Conservation (phyloP, 1,140 invertebrate species). For the Araneus ventricosus region DNA sequence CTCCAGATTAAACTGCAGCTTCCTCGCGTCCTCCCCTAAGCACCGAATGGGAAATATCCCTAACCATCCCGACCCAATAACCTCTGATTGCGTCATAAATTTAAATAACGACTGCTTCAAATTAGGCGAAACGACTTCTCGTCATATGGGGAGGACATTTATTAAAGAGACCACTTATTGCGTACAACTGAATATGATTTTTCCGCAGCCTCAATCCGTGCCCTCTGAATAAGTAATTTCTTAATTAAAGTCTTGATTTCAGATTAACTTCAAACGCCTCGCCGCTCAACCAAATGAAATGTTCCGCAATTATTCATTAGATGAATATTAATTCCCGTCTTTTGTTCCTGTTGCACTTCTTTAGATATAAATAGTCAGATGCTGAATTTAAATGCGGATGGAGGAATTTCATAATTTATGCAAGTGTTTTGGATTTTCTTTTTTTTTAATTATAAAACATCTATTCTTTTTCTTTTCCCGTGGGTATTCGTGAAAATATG, state of each 20-base stretch:
- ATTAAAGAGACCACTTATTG: background rate
- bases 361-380: background rate
- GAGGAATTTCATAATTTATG: no score
- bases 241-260: background rate
- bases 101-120: conserved; percentile 9
- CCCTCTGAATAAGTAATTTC: conserved; percentile 2
- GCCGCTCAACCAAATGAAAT: background rate
- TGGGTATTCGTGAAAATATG: no score
- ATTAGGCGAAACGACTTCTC: background rate
- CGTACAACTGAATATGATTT: background rate
- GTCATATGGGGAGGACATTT: background rate
- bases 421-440: no score
- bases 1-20: background rate
- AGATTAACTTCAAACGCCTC: background rate
- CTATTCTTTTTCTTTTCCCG: no score
- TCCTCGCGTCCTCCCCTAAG: background rate
- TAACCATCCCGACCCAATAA: background rate
- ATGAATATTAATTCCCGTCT: background rate
- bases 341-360: background rate
- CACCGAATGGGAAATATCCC: background rate
- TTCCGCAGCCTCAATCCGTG: background rate
- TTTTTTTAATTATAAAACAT: no score
- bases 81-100: conserved; percentile 9
- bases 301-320: background rate
- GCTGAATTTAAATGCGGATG: no score